A percentile compares a stretch with the other conserved stretches of the same genome.
Evolutionary conservation across 2,888 invertebrate species (phyloP).

Genomic region (Calliopum simillimum): DNA sequence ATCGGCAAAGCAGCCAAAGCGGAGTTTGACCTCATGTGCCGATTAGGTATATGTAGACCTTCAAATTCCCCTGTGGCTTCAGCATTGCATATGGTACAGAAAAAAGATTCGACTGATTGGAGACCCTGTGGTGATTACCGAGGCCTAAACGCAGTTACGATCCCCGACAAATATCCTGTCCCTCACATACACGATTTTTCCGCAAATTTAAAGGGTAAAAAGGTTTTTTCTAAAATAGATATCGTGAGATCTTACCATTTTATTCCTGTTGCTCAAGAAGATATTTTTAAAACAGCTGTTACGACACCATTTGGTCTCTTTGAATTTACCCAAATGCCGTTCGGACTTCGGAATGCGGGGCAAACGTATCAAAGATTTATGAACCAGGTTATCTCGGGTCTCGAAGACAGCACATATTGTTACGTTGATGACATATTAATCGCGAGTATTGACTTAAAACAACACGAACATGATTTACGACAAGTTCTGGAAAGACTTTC

Average conservation of each 20-base stretch:
- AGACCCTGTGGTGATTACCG: constrained; percentile 2
- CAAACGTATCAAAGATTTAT: constrained; percentile 26
- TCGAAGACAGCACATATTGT: constrained; percentile 14
- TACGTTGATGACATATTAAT: neutral
- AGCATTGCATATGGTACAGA: constrained; percentile 58
- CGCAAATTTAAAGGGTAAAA: neutral
- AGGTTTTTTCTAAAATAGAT: constrained; percentile 27
- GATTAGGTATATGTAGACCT: constrained; percentile 63
- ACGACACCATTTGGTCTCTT: constrained; percentile 10
- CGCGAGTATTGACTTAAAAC: neutral
- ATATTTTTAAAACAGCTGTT: constrained; percentile 27
- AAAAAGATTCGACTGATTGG: constrained; percentile 44
- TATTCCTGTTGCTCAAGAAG: constrained; percentile 15
- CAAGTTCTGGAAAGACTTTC: neutral
- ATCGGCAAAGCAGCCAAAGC: constrained; percentile 43
- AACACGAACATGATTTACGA: neutral
- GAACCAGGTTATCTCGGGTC: neutral
- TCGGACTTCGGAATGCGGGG: constrained; percentile 23
- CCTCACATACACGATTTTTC: constrained; percentile 20
- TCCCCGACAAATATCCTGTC: constrained; percentile 21
- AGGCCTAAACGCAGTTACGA: neutral
- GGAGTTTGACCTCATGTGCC: constrained; percentile 41
- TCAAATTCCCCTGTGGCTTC: constrained; percentile 63
- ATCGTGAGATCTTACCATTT: constrained; percentile 23
- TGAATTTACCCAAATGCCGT: constrained; percentile 29